Evolutionary conservation across 2,113 vertebrate genomes (phyloP).

Genomic region (Thinocorus orbignyianus): DNA sequence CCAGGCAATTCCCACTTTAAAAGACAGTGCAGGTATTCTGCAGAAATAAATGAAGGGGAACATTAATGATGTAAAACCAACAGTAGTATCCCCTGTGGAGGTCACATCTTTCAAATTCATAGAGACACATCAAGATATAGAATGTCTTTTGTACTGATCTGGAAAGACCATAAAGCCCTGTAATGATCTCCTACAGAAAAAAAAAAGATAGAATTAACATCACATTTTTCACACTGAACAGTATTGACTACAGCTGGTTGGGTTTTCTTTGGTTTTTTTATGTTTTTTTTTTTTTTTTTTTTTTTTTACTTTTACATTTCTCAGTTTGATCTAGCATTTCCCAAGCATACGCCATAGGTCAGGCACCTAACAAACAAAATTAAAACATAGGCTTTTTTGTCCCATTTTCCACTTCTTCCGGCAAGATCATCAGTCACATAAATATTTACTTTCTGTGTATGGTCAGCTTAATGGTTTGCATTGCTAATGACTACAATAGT

Average conservation of each 20-base stretch:
- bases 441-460: slow-evolving; percentile 7
- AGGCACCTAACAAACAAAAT: background rate
- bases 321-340: background rate
- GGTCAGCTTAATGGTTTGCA: background rate
- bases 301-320: background rate
- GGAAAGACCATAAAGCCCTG: slow-evolving; percentile 37
- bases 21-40: slow-evolving; percentile 49
- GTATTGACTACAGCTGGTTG: background rate
- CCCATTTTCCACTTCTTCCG: background rate
- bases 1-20: slow-evolving; percentile 60
- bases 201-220: background rate
- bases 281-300: background rate
- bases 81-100: slow-evolving; percentile 31
- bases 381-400: background rate
- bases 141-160: slow-evolving; percentile 32
- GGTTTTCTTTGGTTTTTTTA: background rate
- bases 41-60: slow-evolving; percentile 59
- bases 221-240: background rate
- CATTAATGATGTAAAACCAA: slow-evolving; percentile 51
- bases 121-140: background rate
- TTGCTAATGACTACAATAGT: background rate
- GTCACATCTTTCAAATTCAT: slow-evolving; percentile 34
- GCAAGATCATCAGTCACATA: background rate
- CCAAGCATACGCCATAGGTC: background rate
- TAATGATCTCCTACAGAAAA: slow-evolving; percentile 26